Conservation (phyloP, 2,888 invertebrate genomes). For the Doris montereyensis region DNA sequence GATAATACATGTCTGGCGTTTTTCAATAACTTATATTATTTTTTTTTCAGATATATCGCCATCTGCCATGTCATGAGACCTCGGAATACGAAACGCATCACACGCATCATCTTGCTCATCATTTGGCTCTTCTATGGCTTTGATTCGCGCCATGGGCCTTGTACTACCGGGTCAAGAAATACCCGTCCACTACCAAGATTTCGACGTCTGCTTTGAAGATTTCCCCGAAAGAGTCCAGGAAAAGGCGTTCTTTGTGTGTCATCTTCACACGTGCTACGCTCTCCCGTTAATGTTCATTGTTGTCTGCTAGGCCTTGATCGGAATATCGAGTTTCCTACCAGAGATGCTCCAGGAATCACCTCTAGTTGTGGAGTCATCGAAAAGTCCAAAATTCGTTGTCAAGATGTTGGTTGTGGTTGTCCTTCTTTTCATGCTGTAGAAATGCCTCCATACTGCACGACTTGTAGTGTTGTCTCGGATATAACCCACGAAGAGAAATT, state of each 20-base stretch:
- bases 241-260: conserved; percentile 89
- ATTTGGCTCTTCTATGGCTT: conserved; percentile 94
- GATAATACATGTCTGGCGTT: too few species aligned
- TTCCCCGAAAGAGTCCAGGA: conserved; percentile 90
- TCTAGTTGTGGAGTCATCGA: conserved; percentile 73
- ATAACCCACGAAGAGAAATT: too few species aligned
- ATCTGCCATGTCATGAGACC: conserved; percentile 95
- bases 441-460: conserved; percentile 92
- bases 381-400: conserved; percentile 93
- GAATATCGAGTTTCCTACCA: too few species aligned
- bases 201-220: conserved; percentile 63
- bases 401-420: conserved; percentile 96
- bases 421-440: conserved; percentile 90
- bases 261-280: conserved; percentile 91
- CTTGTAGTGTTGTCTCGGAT: too few species aligned
- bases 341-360: conserved; percentile 89
- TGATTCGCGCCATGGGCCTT: conserved; percentile 94
- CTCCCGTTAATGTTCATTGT: conserved; percentile 92
- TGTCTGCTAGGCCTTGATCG: conserved; percentile 92
- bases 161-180: conserved; percentile 80
- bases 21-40: too few species aligned
- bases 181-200: conserved; percentile 32
- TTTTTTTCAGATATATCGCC: conserved; percentile 95
- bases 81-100: conserved; percentile 90
- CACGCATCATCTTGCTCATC: conserved; percentile 88